A percentile compares a stretch with the other conserved stretches of the same genome.
These are phyloP conservation scores for Barnardius zonarius DNA, from an alignment of 2,113 vertebrate species.

Conservation along the genomic window DNA sequence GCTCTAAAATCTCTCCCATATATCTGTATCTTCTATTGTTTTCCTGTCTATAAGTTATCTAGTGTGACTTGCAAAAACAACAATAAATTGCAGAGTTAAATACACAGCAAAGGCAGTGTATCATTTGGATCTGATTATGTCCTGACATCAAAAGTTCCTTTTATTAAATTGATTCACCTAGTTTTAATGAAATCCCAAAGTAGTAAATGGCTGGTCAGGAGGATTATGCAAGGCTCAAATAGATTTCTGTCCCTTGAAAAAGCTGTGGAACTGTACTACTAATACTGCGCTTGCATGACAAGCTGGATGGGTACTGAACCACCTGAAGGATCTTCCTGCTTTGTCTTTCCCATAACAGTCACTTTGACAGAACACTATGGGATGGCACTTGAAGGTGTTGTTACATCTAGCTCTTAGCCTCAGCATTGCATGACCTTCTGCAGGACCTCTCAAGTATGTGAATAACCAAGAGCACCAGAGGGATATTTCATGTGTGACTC, in stretches of 20 bases:
- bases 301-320: neutral
- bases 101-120: neutral
- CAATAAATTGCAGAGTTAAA: neutral
- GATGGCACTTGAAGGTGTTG: neutral
- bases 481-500: neutral
- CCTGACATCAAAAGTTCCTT: neutral
- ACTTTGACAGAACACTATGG: rapidly evolving
- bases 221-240: neutral
- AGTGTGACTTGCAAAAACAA: neutral
- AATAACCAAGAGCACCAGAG: neutral
- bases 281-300: neutral
- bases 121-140: neutral
- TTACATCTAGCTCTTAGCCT: neutral
- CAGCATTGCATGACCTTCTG: neutral
- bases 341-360: neutral
- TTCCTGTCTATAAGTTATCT: neutral
- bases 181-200: neutral
- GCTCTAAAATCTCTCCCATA: neutral
- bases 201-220: neutral
- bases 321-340: neutral
- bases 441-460: neutral
- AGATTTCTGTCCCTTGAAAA: neutral
- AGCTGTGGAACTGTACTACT: neutral
- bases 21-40: neutral
- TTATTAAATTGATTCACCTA: neutral